Evolutionary conservation across 2,888 invertebrate species (phyloP), one percentile per base, ranked within the genome.

Genomic region (Gerris lacustris): DNA sequence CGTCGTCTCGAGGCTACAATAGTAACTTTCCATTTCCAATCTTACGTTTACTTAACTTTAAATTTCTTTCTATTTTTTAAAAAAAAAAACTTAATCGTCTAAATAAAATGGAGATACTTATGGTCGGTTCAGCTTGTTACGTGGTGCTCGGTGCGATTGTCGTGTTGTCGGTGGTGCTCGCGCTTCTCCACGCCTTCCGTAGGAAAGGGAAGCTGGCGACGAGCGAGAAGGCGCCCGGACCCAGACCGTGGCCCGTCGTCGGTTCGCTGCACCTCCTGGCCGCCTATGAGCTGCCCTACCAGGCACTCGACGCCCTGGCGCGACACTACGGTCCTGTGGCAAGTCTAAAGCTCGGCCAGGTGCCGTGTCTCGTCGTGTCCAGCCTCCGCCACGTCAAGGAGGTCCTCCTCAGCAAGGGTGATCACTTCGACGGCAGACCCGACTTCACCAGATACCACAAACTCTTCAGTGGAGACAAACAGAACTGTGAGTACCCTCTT

Each of bases 381-480:
- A 86, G 84, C 9, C 80, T 85, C 72, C 84, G 83, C 72, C 84
- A 84, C 76, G 85, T 86, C 75, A 80, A 82, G 71, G 86, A 86
- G 76, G 84, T 85, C 18, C 80, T 86, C 69, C 81, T 84, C 73
- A 80, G 80, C 68, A 85, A 85, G 74, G 85, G 86, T 6, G 81
- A 84, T 47, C 83, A 85, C 73, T 88, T 88, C 76, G 87, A 87
- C 76, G 84, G 86, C 73, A 80, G 88, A 69, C 87, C 88, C 0
- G 84, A 86, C 78, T 88, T 88, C 77, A 77, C 81, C 70, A 81
- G 88, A 73, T 87, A 86, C 79, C 82, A 85, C 73, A 80, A 83
- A 67, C 82, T 88, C 31, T 88, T 88, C 79, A 82, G 83, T 71
- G 87, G 87, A 63, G 83, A 87, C 78, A 86, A 86, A 77, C 84